Base-by-base conservation (phyloP, 2,888 invertebrate genomes). In the Philhelius pedissequus region DNA sequence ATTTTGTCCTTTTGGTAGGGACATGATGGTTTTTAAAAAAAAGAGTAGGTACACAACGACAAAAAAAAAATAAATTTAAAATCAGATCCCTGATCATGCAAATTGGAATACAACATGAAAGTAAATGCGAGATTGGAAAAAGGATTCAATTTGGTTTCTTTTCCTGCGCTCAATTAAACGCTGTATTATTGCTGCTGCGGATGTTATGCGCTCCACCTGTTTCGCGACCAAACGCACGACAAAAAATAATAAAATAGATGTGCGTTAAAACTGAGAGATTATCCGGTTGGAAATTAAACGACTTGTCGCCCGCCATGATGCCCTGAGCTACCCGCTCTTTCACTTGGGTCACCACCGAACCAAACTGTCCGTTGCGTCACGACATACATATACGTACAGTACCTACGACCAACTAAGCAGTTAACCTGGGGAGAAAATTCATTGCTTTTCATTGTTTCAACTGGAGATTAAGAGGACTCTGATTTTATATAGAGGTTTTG, bases 121-220 rank as follows among this genome's bases (percentile, higher is more conserved):
- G 78, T 83, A 75, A 83, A 83, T 83, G 74, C 64, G 83, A 70
- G 22, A 45, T 66, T 64, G 66, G 38, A 74, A 78, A 83, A 78
- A 83, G 83, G 69, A 83, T 83, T 83, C 83, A 83, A 83, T 83
- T 83, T 83, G 79, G 70, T 83, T 64, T 74, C 78, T 78, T 79
- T 74, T 83, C 78, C 79, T 66, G 78, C 79, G 83, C 83, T 83
- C 83, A 83, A 83, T 83, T 83, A 83, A 83, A 74, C 79, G 22
- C 32, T 62, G 77, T n/a, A n/a, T 82, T 82, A 77, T 82, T 82
- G 68, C 68, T 73, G 22, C 38, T 38, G 45, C 38, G 45, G 27
- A 60, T 52, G 58, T 40, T 52, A 18, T 62, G 38, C 40, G 25
- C 45, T 66, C 43, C 62, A 80, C 69, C 77, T 73, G 71, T 38